Conservation (phyloP, 2,113 vertebrate species). For the Labrus mixtus region DNA sequence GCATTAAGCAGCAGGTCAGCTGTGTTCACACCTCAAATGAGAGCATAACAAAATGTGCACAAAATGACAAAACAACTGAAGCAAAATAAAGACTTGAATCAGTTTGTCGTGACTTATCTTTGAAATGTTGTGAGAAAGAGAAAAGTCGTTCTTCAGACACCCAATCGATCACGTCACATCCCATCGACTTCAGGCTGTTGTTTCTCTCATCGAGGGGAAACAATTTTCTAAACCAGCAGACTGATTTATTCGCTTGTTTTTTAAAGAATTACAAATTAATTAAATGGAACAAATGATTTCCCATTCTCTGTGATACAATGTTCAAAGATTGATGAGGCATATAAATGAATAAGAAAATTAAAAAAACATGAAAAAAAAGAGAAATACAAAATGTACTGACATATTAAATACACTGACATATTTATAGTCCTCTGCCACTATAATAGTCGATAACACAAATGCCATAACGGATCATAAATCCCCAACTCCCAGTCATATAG, state of each 20-base stretch:
- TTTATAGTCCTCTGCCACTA: too few species aligned
- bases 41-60: not conserved
- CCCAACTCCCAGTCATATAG: too few species aligned
- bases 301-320: too few species aligned
- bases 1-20: too few species aligned
- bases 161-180: constrained; percentile 9
- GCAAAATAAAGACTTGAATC: not conserved
- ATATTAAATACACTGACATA: too few species aligned
- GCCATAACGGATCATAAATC: too few species aligned
- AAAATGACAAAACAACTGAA: constrained; percentile 5
- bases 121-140: constrained; percentile 38
- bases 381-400: too few species aligned
- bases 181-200: constrained; percentile 10
- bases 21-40: too few species aligned
- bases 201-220: constrained; percentile 10
- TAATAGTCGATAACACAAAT: too few species aligned
- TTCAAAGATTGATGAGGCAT: too few species aligned
- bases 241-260: constrained; percentile 38
- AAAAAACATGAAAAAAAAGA: too few species aligned
- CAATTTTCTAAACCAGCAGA: constrained; percentile 61
- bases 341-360: not conserved
- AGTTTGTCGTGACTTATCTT: not conserved
- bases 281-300: too few species aligned
- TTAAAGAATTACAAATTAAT: not conserved
- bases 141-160: constrained; percentile 28